A percentile compares a stretch with the other conserved stretches of the same genome.
phyloP scores from a whole-genome alignment of 2,888 invertebrate species.

The Eristalis intricaria region DNA sequence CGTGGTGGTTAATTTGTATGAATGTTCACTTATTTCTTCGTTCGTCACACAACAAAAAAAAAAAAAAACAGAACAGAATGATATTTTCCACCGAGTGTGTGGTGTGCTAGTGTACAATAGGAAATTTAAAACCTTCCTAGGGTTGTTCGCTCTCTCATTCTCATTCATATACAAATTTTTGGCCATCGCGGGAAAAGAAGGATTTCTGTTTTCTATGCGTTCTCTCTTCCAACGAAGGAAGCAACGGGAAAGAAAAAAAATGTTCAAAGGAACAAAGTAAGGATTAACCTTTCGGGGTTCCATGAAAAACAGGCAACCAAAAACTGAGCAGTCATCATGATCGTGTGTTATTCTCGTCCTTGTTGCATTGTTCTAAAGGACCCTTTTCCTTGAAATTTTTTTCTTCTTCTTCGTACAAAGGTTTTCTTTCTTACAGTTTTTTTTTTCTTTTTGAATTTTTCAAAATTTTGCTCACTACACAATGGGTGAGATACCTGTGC shows the following conservation, averaged over 20 bases:
- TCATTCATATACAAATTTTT: constrained; percentile 66
- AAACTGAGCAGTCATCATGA: constrained; percentile 66
- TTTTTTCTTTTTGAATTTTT: constrained; percentile 42
- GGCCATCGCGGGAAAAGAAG: constrained; percentile 54
- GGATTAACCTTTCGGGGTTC: constrained; percentile 66
- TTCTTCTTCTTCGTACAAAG: constrained; percentile 35
- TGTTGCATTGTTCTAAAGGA: constrained; percentile 56
- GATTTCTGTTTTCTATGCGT: constrained; percentile 25
- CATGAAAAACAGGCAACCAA: constrained; percentile 54
- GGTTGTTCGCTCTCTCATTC: constrained; percentile 11
- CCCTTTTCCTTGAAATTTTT: constrained; percentile 40
- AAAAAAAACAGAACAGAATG: neutral
- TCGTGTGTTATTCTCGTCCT: constrained; percentile 21
- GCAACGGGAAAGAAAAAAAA: neutral
- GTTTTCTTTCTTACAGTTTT: constrained; percentile 19
- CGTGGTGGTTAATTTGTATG: constrained; percentile 68
- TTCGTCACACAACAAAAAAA: constrained; percentile 21
- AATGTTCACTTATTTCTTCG: constrained; percentile 58
- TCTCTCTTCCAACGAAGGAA: neutral
- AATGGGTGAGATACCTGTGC: constrained; percentile 62
- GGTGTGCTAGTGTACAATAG: constrained; percentile 40
- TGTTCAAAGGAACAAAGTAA: constrained; percentile 42
- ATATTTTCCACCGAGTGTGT: constrained; percentile 16
- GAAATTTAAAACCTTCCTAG: constrained; percentile 68
- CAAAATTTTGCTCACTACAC: constrained; percentile 55